Base-by-base conservation (phyloP, 23 tunicate genomes). In the Corella eumyota region DNA sequence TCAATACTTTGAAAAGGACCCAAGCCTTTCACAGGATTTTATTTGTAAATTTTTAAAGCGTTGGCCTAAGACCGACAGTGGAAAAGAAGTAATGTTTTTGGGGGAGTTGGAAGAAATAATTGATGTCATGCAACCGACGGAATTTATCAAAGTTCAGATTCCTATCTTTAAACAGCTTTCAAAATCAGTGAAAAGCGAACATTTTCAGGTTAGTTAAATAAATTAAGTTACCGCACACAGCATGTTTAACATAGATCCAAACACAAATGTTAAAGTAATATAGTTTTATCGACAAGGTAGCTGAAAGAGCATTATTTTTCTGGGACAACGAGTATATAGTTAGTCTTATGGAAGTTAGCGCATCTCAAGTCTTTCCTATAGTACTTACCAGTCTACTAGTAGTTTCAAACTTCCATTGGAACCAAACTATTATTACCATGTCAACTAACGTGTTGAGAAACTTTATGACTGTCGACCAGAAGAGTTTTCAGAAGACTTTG, bases 241-340 rank as follows among this genome's bases (percentile, higher is more conserved):
- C 48, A 40, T 40, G 48, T 40, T 40, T 40, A 40, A 40, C 11
- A 9, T 40, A 40, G 15, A 15, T 11, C 48, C 15, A 40, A 9
- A 40, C 11, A 40, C 13, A 15, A 11, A 40, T 40, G 11, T 40
- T 9, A 40, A 15, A 9, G 11, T 40, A 9, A 40, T 9, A 9
- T 7, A 51, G 20, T 51, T 7, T 51, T 51, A 6, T 7, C 57
- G 57, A 11, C 23, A 51, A 75, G 81, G 81, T 75, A 5, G 72
- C 72, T 45, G 81, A 75, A 45, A 52, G 81, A 56, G 84, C 95
- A 5, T 30, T 85, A 27, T 85, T 60, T 48, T 85, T 67, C 66
- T 85, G 84, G 79, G 95, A 85, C 48, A 85, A 85, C 79, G 95
- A 85, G 53, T 85, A 85, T 64, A 75, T 85, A 17, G 69, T 85